Conservation (phyloP, 2,888 invertebrate genomes). For the Saturnia pavonia region DNA sequence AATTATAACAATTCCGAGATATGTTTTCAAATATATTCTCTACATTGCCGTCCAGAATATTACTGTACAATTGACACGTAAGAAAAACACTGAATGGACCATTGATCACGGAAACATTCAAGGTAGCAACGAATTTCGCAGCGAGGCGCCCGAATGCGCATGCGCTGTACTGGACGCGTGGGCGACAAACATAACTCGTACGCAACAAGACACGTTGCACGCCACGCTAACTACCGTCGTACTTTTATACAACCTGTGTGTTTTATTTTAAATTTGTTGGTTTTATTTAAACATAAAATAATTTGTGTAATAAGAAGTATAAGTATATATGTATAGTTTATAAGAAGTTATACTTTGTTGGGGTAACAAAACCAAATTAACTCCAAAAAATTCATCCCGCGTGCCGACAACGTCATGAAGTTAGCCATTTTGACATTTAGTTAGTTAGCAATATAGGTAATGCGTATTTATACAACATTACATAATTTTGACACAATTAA, state of each 20-base stretch:
- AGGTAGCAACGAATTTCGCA: conserved; percentile 25
- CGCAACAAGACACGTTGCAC: conserved; percentile 72
- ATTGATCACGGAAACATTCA: conserved; percentile 17
- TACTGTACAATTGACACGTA: background rate
- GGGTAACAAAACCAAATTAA: no score
- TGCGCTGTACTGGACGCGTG: conserved; percentile 39
- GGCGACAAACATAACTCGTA: conserved; percentile 71
- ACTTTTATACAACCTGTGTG: conserved; percentile 51
- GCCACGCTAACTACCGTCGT: conserved; percentile 72
- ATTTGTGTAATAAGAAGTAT: no score
- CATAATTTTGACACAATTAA: no score
- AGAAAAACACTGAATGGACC: background rate
- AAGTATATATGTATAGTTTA: no score
- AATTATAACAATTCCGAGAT: background rate
- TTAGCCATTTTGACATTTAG: no score
- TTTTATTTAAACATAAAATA: no score
- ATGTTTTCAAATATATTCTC: background rate
- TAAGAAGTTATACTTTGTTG: no score
- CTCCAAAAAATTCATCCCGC: no score
- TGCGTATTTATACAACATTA: no score
- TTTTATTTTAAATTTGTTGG: background rate
- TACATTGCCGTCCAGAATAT: background rate
- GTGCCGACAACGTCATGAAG: no score
- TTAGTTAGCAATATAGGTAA: no score
- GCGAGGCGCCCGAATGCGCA: conserved; percentile 45